These are phyloP conservation scores for Orthosia incerta DNA, from an alignment of 2,888 invertebrate species.

Conservation along the genomic window DNA sequence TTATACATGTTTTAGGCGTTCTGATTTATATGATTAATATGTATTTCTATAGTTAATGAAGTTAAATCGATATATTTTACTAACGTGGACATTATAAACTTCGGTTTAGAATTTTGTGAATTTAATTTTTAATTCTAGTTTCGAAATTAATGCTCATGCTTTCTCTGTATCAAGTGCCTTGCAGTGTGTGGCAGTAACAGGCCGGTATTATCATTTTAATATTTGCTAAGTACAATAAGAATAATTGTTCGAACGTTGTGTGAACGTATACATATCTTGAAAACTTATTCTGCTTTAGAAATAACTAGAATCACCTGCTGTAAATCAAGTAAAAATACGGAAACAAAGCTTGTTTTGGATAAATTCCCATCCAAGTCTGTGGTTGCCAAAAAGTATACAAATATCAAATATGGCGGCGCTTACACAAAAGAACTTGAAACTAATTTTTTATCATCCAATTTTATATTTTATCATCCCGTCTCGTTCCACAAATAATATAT, in stretches of 20 bases:
- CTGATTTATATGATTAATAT: constrained; percentile 26
- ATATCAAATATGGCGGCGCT: not conserved
- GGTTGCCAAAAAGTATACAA: not conserved
- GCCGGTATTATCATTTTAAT: too few relatives aligned
- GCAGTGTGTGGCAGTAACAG: too few relatives aligned
- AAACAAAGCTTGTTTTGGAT: not conserved
- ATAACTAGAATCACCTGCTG: not conserved
- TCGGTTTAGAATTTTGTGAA: not conserved
- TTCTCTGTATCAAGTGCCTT: too few relatives aligned
- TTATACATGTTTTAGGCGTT: constrained; percentile 16
- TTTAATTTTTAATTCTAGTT: not conserved
- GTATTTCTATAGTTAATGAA: constrained; percentile 13
- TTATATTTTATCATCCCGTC: not conserved
- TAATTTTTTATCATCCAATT: not conserved
- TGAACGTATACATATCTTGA: too few relatives aligned
- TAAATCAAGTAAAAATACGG: not conserved
- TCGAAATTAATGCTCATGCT: too few relatives aligned
- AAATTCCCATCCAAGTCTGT: not conserved
- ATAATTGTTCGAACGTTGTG: too few relatives aligned
- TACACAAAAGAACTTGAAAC: not conserved
- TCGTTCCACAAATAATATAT: not conserved
- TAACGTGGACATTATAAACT: not conserved
- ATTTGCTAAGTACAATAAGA: too few relatives aligned
- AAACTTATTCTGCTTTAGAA: too few relatives aligned
- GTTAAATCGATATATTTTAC: constrained; percentile 20